Evolutionary conservation across 64 coral and sea anemone genomes (phyloP).

Genomic region (Hydrozoanthus tunicans): DNA sequence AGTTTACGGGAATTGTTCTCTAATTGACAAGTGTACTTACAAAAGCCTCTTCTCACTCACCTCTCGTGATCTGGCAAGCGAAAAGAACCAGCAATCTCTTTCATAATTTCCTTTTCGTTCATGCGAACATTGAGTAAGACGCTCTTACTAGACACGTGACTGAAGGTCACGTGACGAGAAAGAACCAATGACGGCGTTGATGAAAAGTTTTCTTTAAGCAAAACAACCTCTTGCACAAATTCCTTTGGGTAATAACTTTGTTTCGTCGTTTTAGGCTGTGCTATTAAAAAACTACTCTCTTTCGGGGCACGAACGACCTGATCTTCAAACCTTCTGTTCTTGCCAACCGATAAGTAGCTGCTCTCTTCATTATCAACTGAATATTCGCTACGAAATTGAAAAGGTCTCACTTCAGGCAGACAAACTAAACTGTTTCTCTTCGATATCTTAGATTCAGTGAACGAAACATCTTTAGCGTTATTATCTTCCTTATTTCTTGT

Average conservation of each 20-base stretch:
- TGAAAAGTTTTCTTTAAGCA: not conserved
- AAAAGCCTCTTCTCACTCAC: not conserved
- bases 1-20: too few species aligned
- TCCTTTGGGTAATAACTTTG: not conserved
- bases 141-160: not conserved
- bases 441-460: not conserved
- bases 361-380: not conserved
- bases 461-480: not conserved
- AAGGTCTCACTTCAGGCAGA: not conserved
- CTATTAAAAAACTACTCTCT: not conserved
- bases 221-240: conserved; percentile 26
- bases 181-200: not conserved
- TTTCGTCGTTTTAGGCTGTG: not conserved
- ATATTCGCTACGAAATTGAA: not conserved
- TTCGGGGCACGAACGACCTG: not conserved
- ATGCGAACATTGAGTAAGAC: conserved; percentile 17
- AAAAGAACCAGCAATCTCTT: conserved; percentile 11
- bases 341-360: not conserved
- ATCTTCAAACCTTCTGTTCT: not conserved
- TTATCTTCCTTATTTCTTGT: not conserved
- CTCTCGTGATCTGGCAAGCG: not conserved
- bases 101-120: conserved; percentile 34
- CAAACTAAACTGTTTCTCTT: not conserved
- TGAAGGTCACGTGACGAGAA: conserved; percentile 4
- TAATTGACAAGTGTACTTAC: not conserved